Percentiles rank a stretch among this genome's conserved stretches.
Evolutionary conservation across 2,888 invertebrate genomes (phyloP).

Genomic region (Coelinius sp.): DNA sequence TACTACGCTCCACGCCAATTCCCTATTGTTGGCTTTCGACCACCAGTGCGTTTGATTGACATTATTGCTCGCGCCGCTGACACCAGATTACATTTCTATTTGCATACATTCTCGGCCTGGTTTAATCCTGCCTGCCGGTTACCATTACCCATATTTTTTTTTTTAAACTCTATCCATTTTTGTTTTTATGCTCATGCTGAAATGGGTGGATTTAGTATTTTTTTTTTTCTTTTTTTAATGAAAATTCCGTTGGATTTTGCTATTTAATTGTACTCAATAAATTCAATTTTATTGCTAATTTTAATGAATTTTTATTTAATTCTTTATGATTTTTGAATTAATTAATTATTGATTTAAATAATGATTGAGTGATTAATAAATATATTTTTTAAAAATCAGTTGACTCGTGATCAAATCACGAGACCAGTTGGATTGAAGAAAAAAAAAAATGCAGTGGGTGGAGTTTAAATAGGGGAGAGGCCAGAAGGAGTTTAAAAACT

Average conservation of each 20-base stretch:
- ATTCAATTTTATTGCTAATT: slow-evolving; percentile 44
- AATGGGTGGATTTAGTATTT: slow-evolving; percentile 22
- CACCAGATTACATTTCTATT: slow-evolving; percentile 72
- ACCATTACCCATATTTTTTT: slow-evolving; percentile 19
- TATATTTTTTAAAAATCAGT: no score
- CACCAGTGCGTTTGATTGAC: slow-evolving; percentile 70
- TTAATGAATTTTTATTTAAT: background rate
- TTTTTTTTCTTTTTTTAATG: background rate
- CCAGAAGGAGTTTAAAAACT: background rate
- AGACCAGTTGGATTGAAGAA: slow-evolving; percentile 33
- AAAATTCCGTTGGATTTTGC: background rate
- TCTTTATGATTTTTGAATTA: background rate
- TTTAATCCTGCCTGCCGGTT: slow-evolving; percentile 55
- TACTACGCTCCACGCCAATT: slow-evolving; percentile 63
- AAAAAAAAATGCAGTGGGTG: slow-evolving; percentile 36
- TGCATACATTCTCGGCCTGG: slow-evolving; percentile 69
- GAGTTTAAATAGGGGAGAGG: background rate
- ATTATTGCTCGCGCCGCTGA: slow-evolving; percentile 71
- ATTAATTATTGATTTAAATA: no score
- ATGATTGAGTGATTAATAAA: no score
- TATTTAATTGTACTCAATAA: slow-evolving; percentile 40
- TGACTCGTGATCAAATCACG: slow-evolving; percentile 26
- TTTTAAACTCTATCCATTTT: background rate
- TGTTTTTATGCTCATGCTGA: slow-evolving; percentile 8
- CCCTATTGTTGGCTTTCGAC: slow-evolving; percentile 69